Percentiles rank a stretch among this genome's conserved stretches.
Evolutionary conservation across 2,113 vertebrate genomes (phyloP).

Genomic region (Alligator sinensis): DNA sequence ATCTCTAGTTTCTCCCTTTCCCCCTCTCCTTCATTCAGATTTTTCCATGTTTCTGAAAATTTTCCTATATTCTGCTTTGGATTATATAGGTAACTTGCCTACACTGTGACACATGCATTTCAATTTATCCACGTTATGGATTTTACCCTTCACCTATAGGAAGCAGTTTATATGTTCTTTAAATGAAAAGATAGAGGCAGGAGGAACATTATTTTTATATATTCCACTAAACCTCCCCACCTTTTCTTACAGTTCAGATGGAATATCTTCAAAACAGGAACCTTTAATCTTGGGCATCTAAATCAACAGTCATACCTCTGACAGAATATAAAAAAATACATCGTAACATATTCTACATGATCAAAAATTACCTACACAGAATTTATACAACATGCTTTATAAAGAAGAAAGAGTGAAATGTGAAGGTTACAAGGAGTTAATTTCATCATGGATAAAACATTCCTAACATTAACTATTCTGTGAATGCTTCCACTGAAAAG

Average conservation of each 20-base stretch:
- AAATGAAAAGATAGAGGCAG: not conserved
- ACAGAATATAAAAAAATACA: too few relatives aligned
- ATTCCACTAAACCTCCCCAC: not conserved
- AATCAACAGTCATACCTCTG: too few relatives aligned
- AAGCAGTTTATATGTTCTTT: not conserved
- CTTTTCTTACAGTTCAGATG: not conserved
- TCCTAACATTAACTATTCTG: too few relatives aligned
- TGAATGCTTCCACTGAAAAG: too few relatives aligned
- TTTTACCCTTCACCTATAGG: not conserved
- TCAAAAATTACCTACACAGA: too few relatives aligned
- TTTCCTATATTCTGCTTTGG: not conserved
- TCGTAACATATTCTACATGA: too few relatives aligned
- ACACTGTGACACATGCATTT: not conserved
- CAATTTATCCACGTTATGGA: not conserved
- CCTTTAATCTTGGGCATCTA: not conserved
- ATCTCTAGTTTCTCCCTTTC: not conserved
- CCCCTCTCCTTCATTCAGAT: not conserved
- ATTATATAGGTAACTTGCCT: not conserved
- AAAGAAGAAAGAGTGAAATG: too few relatives aligned
- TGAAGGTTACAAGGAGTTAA: too few relatives aligned
- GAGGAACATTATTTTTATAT: not conserved
- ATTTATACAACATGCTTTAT: too few relatives aligned
- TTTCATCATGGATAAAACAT: too few relatives aligned
- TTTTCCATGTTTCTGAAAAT: fast-evolving
- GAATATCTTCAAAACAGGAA: not conserved